Evolutionary conservation across 2,797 vertebrate genomes (phyloP).

Genomic region (Fistularia commersonii): DNA sequence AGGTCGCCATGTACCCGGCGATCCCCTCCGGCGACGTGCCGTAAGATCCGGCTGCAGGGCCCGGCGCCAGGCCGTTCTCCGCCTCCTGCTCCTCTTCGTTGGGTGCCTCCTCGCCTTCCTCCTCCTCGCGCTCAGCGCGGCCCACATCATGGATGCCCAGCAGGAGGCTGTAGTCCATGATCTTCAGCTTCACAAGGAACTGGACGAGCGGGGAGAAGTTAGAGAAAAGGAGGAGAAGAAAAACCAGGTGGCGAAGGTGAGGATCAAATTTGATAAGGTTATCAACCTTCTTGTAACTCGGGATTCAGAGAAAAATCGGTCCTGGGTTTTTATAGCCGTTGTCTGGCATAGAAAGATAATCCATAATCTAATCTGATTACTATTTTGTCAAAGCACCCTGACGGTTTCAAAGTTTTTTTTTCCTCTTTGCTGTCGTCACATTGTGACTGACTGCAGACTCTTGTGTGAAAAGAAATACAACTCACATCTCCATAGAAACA

Average conservation of each 20-base stretch:
- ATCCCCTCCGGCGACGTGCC: constrained; percentile 89
- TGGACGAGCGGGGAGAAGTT: constrained; percentile 28
- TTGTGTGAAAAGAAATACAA: too few species aligned
- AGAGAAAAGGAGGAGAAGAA: too few species aligned
- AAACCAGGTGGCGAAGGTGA: background rate
- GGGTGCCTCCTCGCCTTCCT: constrained; percentile 79
- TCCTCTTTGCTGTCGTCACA: too few species aligned
- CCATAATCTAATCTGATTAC: too few species aligned
- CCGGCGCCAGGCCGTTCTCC: constrained; percentile 69
- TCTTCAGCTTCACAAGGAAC: constrained; percentile 92
- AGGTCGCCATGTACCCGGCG: constrained; percentile 83
- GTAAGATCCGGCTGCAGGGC: constrained; percentile 73
- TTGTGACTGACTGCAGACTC: too few species aligned
- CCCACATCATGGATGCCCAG: constrained; percentile 88
- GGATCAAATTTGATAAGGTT: background rate
- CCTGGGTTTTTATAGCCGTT: too few species aligned
- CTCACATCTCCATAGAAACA: too few species aligned
- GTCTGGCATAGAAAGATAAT: too few species aligned
- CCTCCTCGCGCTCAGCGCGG: constrained; percentile 84
- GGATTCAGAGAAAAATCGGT: too few species aligned
- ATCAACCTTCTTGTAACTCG: too few species aligned
- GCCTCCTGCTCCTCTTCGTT: constrained; percentile 72
- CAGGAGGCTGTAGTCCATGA: constrained; percentile 94
- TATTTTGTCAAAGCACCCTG: too few species aligned
- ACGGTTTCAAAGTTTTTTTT: too few species aligned